Evolutionary conservation across 2,797 vertebrate genomes (phyloP), one percentile per base, ranked within the genome.

Genomic region (Melanotaenia pygmaea): DNA sequence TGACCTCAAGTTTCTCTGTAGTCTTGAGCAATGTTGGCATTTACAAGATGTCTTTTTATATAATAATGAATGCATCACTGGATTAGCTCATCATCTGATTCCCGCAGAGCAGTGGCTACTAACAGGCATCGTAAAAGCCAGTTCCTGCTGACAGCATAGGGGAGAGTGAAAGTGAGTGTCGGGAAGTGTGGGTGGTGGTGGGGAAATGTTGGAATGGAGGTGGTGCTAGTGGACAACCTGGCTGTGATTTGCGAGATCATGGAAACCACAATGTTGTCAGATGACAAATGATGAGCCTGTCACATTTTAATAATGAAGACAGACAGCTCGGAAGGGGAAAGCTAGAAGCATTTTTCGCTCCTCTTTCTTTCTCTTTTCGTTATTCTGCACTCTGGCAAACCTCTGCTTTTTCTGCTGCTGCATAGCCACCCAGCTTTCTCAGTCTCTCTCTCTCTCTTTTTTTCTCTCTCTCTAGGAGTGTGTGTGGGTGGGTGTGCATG

Each of bases 111-210:
- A 12, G 75, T 20, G 71, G 79, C 78, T 63, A 38, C 68, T 74
- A 79, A 80, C 80, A 59, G 80, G 50, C 71, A 59, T 8, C 74
- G 74, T 87, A 88, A 88, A 86, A 88, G 74, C 82, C 61, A 26
- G 47, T 72, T 87, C 82, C 80, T 35, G 40, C 82, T 85, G 84
- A 84, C 86, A 73, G 76, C 73, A 73, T 5, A 26, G 22, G 64
- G 69, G 78, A 75, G 80, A 45, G 78, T 35, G 82, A 77, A 47
- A 76, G 71, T 3, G 80, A 81, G 77, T 67, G 82, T 74, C 67
- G 84, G 76, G 84, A 86, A 88, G 74, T 64, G 76, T 62, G 72
- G 79, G 63, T 70, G 71, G 67, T 45, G 76, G 70, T 47, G 76
- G 68, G 40, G 73, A 64, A 71, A 65, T 30, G 57, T 59, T 45